Conservation (phyloP, 1,140 invertebrate genomes). For the Chironomus striatipennis region DNA sequence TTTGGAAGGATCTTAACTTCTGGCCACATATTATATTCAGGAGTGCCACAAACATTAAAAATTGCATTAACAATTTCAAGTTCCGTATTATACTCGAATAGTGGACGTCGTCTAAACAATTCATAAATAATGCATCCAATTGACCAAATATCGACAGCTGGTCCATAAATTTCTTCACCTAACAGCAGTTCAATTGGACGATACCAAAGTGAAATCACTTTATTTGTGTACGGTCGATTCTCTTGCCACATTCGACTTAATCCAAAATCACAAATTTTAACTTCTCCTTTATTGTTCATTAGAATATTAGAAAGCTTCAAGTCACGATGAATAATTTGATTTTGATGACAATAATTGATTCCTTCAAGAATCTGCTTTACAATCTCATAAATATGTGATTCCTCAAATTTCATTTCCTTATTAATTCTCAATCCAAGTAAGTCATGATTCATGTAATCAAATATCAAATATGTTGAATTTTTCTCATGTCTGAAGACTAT, state of each 20-base stretch:
- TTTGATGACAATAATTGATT: constrained; percentile 88
- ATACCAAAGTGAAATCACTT: neutral
- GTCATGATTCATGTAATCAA: constrained; percentile 99
- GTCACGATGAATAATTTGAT: constrained; percentile 94
- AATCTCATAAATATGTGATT: constrained; percentile 85
- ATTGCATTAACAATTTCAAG: neutral
- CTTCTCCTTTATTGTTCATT: constrained; percentile 88
- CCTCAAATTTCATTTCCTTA: constrained; percentile 85
- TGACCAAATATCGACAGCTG: constrained; percentile 60
- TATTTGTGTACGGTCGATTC: neutral
- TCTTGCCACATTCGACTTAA: constrained; percentile 51
- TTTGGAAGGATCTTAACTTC: neutral
- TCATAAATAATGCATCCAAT: constrained; percentile 57
- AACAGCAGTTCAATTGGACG: neutral
- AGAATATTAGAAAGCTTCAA: constrained; percentile 98
- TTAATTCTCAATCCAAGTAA: constrained; percentile 93
- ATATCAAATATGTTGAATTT: constrained; percentile 95
- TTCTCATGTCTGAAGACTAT: constrained; percentile 92
- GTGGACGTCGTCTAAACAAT: constrained; percentile 58
- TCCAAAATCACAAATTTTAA: constrained; percentile 25
- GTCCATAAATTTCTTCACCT: neutral
- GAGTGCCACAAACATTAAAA: neutral
- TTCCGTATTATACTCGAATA: constrained; percentile 47
- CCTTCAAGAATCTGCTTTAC: constrained; percentile 93
- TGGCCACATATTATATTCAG: neutral